These are phyloP conservation scores for Monarcha castaneiventris DNA, from an alignment of 2,113 vertebrate species.

Conservation along the genomic window DNA sequence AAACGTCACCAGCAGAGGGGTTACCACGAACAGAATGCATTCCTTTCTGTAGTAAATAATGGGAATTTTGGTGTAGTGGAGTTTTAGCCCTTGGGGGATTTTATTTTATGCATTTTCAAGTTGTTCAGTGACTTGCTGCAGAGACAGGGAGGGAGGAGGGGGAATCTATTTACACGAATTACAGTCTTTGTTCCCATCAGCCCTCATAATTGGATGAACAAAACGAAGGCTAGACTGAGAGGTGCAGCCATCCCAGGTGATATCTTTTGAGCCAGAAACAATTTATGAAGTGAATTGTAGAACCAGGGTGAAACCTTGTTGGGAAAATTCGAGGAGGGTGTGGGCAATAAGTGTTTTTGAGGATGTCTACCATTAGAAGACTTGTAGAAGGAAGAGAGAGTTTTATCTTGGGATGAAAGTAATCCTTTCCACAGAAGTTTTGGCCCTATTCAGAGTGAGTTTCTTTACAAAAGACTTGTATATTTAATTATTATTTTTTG, in stretches of 20 bases:
- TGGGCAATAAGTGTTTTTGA: background rate
- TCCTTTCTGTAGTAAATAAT: background rate
- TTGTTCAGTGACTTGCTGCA: background rate
- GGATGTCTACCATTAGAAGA: background rate
- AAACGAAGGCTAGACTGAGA: background rate
- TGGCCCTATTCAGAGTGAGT: background rate
- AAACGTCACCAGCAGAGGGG: background rate
- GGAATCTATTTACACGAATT: slow-evolving; percentile 21
- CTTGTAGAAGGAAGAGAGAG: background rate
- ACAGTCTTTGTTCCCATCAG: slow-evolving; percentile 18
- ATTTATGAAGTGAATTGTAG: background rate
- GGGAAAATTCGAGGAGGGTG: background rate
- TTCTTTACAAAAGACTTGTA: background rate
- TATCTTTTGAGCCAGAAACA: background rate
- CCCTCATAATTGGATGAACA: background rate
- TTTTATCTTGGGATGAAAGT: background rate
- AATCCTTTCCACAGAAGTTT: background rate
- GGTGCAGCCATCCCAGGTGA: background rate
- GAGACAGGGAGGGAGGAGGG: background rate
- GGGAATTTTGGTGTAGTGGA: background rate
- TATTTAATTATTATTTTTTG: background rate
- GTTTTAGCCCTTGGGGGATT: background rate
- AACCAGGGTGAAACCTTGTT: background rate
- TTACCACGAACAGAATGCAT: background rate
- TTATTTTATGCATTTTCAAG: slow-evolving; percentile 25